These are phyloP conservation scores for Artibeus jamaicensis DNA, from an alignment of 2,797 vertebrate species.

Conservation along the genomic window DNA sequence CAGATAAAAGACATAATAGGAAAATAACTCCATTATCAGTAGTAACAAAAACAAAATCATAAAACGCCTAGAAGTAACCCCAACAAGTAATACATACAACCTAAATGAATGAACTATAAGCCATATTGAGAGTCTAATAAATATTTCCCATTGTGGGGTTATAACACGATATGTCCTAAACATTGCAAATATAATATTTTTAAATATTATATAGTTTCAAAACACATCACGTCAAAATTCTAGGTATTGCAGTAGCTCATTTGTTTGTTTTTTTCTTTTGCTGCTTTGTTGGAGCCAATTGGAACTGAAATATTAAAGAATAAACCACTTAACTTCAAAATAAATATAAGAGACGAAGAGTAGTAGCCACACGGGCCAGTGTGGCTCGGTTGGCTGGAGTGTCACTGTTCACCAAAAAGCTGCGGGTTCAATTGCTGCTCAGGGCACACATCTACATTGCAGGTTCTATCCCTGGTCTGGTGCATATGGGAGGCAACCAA, in stretches of 20 bases:
- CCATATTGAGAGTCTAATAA: not conserved
- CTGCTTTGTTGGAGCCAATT: not conserved
- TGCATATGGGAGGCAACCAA: too few relatives aligned
- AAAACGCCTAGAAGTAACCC: not conserved
- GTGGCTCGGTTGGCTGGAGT: too few relatives aligned
- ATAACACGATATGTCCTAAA: not conserved
- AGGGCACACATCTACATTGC: too few relatives aligned
- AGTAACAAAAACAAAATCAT: not conserved
- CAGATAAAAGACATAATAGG: not conserved
- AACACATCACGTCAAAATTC: not conserved
- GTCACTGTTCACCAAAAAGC: too few relatives aligned
- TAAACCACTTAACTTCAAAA: not conserved
- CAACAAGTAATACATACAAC: not conserved
- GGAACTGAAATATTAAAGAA: not conserved
- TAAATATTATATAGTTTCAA: not conserved
- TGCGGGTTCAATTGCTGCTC: too few relatives aligned
- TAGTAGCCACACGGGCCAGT: not conserved
- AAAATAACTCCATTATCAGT: not conserved
- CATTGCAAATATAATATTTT: not conserved
- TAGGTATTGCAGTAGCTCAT: not conserved
- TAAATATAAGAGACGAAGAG: not conserved
- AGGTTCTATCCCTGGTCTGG: too few relatives aligned
- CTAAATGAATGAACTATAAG: not conserved
- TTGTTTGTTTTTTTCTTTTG: not conserved
- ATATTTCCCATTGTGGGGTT: not conserved